Evolutionary conservation across 2,113 vertebrate species (phyloP), one percentile per base, ranked within the genome.

Genomic region (Solea senegalensis): DNA sequence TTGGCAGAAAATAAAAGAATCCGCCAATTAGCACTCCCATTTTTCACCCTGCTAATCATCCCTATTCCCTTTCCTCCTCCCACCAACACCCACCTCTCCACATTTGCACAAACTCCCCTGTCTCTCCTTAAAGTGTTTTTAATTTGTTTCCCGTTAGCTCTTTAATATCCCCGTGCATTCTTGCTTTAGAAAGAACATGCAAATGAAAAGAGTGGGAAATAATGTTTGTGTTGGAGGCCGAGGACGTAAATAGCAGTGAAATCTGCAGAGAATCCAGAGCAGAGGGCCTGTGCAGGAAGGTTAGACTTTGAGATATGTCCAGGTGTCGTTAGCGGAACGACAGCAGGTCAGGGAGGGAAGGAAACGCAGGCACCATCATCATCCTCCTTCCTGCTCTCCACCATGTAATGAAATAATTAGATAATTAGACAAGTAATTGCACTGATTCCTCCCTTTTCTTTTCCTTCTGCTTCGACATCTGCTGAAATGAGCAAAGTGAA

Each of bases 341-440:
- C 45, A 48, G 10, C 45, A 72, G 74, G 69, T 28, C 48, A 1
- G 69, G 62, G 74, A 57, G 70, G 49, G 53, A 72, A 75, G 81
- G 85, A 86, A 82, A 57, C 77, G 1, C 54, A 71, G 59, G 52
- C 66, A 60, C 58, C 81, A 45, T 69, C 71, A 44, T 78, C 77
- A 15, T 82, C 74, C 77, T 80, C 80, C 82, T 88, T 90, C 87
- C 87, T 88, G 87, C 69, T 75, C 60, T 81, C 82, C 74, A 72
- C 59, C 82, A 56, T 77, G 26, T 90, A 90, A 89, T 90, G 75
- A 83, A 87, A 89, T 90, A 90, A 90, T 84, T 44, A 81, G 82
- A 84, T 89, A 84, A 72, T 85, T 84, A 85, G 80, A 71, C 3
- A 14, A 79, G 82, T 88, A 89, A 90, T 90, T 90, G 83, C 77